Percentiles rank a stretch among this genome's conserved stretches.
These are phyloP conservation scores for Crotophaga sulcirostris DNA, from an alignment of 2,113 vertebrate genomes.

Conservation along the genomic window DNA sequence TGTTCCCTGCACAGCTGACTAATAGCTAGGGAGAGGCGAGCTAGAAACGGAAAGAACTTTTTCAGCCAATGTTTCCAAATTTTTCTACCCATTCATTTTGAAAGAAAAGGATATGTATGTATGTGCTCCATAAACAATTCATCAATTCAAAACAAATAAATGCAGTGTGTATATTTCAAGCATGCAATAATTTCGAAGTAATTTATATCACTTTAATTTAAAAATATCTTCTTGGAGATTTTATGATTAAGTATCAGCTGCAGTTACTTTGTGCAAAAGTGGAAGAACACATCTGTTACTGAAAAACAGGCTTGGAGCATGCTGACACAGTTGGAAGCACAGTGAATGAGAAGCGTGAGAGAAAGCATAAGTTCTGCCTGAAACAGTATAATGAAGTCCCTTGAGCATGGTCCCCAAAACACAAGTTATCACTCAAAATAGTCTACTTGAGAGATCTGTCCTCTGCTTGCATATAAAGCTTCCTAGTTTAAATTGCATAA, in stretches of 20 bases:
- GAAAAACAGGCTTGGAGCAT: background rate
- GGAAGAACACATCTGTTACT: constrained; percentile 11
- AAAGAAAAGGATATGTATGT: constrained; percentile 38
- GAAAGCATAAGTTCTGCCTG: background rate
- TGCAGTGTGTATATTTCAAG: constrained; percentile 8
- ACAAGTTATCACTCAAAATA: background rate
- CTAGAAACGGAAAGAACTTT: constrained; percentile 12
- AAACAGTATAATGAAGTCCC: background rate
- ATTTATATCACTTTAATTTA: constrained; percentile 30
- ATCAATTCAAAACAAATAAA: constrained; percentile 45
- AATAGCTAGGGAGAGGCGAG: background rate
- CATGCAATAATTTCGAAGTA: background rate
- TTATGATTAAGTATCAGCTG: constrained; percentile 46
- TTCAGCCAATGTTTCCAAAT: constrained; percentile 54
- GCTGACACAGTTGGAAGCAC: background rate
- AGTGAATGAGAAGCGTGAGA: background rate
- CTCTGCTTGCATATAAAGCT: background rate
- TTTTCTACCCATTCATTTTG: constrained; percentile 49
- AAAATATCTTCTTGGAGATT: constrained; percentile 40
- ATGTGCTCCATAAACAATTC: constrained; percentile 38
- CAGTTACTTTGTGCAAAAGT: constrained; percentile 24
- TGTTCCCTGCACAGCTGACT: constrained; percentile 25
- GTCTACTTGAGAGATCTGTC: background rate
- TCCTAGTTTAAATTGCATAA: background rate
- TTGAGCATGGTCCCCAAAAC: background rate